phyloP scores from a whole-genome alignment of 2,113 vertebrate genomes.

The Cranoglanis bouderius region DNA sequence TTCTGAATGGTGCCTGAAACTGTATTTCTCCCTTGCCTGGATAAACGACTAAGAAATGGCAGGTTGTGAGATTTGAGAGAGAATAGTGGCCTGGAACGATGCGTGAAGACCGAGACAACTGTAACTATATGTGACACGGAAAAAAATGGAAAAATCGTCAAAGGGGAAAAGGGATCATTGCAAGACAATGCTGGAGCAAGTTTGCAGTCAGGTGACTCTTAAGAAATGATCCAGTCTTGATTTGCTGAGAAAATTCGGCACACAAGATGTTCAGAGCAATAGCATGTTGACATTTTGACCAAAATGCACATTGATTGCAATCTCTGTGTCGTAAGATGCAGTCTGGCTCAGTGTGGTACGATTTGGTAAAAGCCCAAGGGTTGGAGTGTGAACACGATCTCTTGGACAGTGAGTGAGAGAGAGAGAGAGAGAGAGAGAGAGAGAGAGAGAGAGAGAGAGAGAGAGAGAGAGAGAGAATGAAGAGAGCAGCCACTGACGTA shows the following conservation, averaged over 20 bases:
- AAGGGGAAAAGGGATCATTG: background rate
- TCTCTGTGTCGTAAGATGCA: background rate
- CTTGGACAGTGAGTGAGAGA: background rate
- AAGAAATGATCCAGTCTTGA: background rate
- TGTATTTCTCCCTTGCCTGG: background rate
- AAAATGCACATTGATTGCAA: background rate
- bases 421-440: background rate
- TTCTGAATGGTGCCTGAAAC: background rate
- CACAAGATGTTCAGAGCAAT: background rate
- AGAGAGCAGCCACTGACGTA: background rate
- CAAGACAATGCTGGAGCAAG: background rate
- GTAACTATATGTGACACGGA: too few relatives aligned
- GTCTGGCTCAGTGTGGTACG: too few relatives aligned
- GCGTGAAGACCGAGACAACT: too few relatives aligned
- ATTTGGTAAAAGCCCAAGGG: background rate
- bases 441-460: background rate
- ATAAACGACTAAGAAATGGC: constrained; percentile 47
- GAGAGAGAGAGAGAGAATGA: background rate
- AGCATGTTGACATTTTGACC: background rate
- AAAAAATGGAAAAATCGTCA: constrained; percentile 36
- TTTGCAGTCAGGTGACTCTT: background rate
- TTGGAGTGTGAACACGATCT: background rate
- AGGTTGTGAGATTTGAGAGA: constrained; percentile 50
- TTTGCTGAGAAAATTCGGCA: background rate
- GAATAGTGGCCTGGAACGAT: background rate